Percentiles rank a stretch among this genome's conserved stretches.
Conservation (phyloP, 2,888 invertebrate genomes). For the Sicus ferrugineus region DNA sequence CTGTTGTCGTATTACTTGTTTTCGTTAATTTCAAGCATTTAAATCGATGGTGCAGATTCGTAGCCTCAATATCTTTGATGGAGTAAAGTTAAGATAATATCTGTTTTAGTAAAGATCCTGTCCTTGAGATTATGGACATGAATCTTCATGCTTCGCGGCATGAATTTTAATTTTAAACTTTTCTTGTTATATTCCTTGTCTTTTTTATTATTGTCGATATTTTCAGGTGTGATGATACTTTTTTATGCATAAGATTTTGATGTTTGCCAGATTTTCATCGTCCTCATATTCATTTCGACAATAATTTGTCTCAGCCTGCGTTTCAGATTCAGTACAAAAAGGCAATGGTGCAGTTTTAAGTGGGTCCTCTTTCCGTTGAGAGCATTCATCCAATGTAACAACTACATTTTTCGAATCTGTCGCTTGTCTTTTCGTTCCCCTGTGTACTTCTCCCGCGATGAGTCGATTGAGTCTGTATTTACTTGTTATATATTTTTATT, state of each 20-base stretch:
- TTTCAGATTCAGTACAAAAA: constrained; percentile 57
- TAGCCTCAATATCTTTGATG: background rate
- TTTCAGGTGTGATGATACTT: constrained; percentile 32
- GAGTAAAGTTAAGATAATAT: too few relatives aligned
- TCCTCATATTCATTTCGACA: constrained; percentile 12
- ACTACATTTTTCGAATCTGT: constrained; percentile 34
- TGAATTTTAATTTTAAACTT: background rate
- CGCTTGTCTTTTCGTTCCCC: constrained; percentile 48
- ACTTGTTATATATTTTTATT: constrained; percentile 37
- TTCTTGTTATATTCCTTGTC: background rate
- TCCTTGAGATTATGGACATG: background rate
- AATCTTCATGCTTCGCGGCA: background rate
- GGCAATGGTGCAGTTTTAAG: constrained; percentile 60
- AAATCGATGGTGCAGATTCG: background rate
- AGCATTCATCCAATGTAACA: constrained; percentile 11
- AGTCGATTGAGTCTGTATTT: constrained; percentile 39
- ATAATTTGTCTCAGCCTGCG: constrained; percentile 37
- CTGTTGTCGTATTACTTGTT: background rate
- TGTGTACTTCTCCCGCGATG: constrained; percentile 49
- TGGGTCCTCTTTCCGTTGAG: constrained; percentile 47
- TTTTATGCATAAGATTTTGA: constrained; percentile 4
- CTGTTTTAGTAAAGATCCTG: background rate
- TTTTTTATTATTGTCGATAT: background rate
- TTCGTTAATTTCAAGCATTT: background rate
- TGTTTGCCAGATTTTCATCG: constrained; percentile 20